These are phyloP conservation scores for Merodon equestris DNA, from an alignment of 2,888 invertebrate species.

Conservation along the genomic window DNA sequence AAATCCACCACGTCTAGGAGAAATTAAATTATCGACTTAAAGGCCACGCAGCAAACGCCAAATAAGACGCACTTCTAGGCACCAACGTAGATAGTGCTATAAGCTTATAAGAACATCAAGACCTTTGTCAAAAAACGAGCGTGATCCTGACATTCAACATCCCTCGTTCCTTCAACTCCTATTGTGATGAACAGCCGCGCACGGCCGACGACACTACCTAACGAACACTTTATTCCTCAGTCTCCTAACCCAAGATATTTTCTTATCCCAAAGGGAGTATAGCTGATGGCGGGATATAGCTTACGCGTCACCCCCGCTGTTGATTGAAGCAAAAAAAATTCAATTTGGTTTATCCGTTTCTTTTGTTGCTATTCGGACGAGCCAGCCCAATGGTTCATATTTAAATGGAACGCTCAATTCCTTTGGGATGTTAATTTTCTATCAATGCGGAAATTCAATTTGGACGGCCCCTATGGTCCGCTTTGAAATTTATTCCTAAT, in stretches of 20 bases:
- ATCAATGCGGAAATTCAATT: conserved; percentile 61
- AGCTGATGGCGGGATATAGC: conserved; percentile 44
- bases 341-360: conserved; percentile 66
- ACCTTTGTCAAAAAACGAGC: too few species aligned
- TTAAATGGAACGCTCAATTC: conserved; percentile 55
- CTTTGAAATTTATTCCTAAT: conserved; percentile 64
- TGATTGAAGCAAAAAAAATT: conserved; percentile 66
- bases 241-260: conserved; percentile 47
- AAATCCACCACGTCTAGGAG: too few species aligned
- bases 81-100: too few species aligned
- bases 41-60: too few species aligned
- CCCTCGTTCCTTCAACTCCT: too few species aligned
- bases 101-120: too few species aligned
- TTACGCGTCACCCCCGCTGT: conserved; percentile 66
- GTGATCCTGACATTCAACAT: too few species aligned
- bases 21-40: too few species aligned
- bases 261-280: conserved; percentile 41
- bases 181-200: neutral
- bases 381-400: conserved; percentile 40
- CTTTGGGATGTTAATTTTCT: conserved; percentile 69
- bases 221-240: conserved; percentile 40
- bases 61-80: too few species aligned
- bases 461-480: conserved; percentile 60
- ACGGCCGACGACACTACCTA: conserved; percentile 29
- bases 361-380: conserved; percentile 1